Percentiles rank a stretch among this genome's conserved stretches.
phyloP scores from a whole-genome alignment of 1,140 invertebrate genomes.

The Lordiphosa clarofinis region DNA sequence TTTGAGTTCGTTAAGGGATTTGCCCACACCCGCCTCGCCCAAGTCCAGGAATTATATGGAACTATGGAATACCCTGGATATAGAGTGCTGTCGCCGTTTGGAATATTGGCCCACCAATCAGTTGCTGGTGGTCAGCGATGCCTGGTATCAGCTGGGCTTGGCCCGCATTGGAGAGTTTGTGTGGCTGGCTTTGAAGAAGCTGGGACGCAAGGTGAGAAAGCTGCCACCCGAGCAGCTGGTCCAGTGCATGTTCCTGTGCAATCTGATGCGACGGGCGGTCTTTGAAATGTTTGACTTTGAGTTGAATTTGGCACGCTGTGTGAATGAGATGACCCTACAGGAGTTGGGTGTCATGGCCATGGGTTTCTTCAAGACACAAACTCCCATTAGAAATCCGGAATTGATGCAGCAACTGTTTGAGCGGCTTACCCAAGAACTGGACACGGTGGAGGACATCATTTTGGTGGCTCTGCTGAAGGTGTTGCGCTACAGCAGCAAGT shows the following conservation, averaged over 20 bases:
- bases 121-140: conserved; percentile 80
- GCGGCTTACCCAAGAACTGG: conserved; percentile 68
- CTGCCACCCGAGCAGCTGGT: conserved; percentile 81
- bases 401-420: conserved; percentile 80
- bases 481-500: conserved; percentile 77
- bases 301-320: conserved; percentile 74
- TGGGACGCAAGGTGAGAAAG: conserved; percentile 78
- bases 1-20: conserved; percentile 62
- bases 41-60: conserved; percentile 80
- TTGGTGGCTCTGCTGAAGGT: conserved; percentile 82
- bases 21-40: conserved; percentile 69
- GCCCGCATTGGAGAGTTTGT: conserved; percentile 78
- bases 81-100: conserved; percentile 80
- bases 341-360: conserved; percentile 83
- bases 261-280: conserved; percentile 75
- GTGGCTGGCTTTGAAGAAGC: conserved; percentile 79
- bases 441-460: conserved; percentile 80
- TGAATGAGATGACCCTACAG: conserved; percentile 80
- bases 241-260: conserved; percentile 82
- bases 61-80: conserved; percentile 82
- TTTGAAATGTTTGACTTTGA: conserved; percentile 83
- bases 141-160: conserved; percentile 80
- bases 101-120: conserved; percentile 73
- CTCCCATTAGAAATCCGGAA: conserved; percentile 79
- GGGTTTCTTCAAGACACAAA: conserved; percentile 84